A percentile compares a stretch with the other conserved stretches of the same genome.
Evolutionary conservation across 2,113 vertebrate genomes (phyloP).

Genomic region (Fregetta grallaria): DNA sequence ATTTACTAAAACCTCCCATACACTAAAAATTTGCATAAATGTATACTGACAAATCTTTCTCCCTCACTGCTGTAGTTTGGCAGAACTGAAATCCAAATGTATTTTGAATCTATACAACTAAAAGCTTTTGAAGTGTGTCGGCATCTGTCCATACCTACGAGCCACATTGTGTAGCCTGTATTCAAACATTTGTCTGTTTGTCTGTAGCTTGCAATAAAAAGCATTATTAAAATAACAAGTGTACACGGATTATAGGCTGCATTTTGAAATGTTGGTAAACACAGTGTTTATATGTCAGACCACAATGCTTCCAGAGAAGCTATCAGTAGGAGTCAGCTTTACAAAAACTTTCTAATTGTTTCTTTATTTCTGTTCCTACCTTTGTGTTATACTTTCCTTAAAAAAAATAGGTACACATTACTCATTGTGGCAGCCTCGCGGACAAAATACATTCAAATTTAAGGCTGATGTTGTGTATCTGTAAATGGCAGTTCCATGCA

Average conservation of each 20-base stretch:
- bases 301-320: constrained; percentile 69
- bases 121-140: constrained; percentile 17
- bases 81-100: constrained; percentile 8
- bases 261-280: constrained; percentile 78
- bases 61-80: not conserved
- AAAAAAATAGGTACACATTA: not conserved
- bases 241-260: constrained; percentile 70
- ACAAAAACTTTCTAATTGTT: constrained; percentile 33
- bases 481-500: not conserved
- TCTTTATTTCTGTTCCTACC: constrained; percentile 17
- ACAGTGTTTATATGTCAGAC: constrained; percentile 74
- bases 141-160: constrained; percentile 41
- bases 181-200: constrained; percentile 46
- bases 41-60: constrained; percentile 35
- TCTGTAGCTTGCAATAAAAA: constrained; percentile 49
- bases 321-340: constrained; percentile 42
- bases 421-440: not conserved
- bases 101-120: not conserved
- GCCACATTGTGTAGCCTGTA: not conserved
- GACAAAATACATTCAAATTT: constrained; percentile 7
- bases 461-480: not conserved
- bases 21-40: constrained; percentile 14
- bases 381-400: not conserved
- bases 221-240: constrained; percentile 71
- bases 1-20: constrained; percentile 31